phyloP scores from a whole-genome alignment of 1,140 invertebrate genomes.

The Eupeodes corollae region DNA sequence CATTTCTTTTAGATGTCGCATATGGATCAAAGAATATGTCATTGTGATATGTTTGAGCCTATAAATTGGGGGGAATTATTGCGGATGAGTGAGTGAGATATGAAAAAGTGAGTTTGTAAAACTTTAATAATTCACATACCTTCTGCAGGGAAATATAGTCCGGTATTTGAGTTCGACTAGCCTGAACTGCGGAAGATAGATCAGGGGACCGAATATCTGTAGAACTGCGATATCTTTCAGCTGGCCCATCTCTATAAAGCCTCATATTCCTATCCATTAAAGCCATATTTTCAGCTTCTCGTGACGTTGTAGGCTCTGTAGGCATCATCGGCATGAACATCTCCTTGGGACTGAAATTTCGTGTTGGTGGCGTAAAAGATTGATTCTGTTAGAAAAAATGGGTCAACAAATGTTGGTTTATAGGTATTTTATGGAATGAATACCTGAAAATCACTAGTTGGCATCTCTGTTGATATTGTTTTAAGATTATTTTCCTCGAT shows the following conservation, averaged over 20 bases:
- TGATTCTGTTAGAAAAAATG: conserved; percentile 15
- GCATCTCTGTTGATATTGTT: too few species aligned
- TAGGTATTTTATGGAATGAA: too few species aligned
- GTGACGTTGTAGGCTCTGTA: too few species aligned
- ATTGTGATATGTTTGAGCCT: too few species aligned
- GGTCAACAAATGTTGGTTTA: too few species aligned
- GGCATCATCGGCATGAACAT: too few species aligned
- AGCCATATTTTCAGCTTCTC: not conserved
- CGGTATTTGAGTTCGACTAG: not conserved
- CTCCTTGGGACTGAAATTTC: conserved; percentile 6
- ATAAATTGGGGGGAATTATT: conserved; percentile 8
- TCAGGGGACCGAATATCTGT: conserved; percentile 19
- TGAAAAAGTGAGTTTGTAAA: conserved; percentile 2
- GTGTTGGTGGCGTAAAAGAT: conserved; percentile 21
- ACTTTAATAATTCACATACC: not conserved
- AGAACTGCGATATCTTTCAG: conserved; percentile 23
- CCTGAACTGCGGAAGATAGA: not conserved
- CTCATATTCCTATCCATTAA: not conserved
- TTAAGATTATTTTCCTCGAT: too few species aligned
- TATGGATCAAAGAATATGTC: too few species aligned
- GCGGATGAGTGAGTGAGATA: conserved; percentile 15
- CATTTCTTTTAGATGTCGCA: too few species aligned
- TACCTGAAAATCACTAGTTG: too few species aligned
- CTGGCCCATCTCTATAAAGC: conserved; percentile 1
- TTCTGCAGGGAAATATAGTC: conserved; percentile 1